Evolutionary conservation across 2,113 vertebrate genomes (phyloP), one percentile per base, ranked within the genome.

Genomic region (Cairina moschata): DNA sequence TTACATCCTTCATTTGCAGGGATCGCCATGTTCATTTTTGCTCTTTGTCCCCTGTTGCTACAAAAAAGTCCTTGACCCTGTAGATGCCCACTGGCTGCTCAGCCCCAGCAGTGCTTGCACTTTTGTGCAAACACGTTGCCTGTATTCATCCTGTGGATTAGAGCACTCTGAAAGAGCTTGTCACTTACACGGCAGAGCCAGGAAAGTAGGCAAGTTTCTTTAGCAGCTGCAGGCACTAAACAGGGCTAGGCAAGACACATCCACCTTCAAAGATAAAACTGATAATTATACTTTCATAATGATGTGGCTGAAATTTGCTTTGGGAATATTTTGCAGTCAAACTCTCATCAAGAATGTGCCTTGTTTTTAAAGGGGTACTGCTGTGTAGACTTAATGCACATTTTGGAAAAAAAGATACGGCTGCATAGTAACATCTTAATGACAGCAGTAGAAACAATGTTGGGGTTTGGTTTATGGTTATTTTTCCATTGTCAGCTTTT

Each of bases 1-100:
- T 63, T 93, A 96, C 86, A 86, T 91, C 84, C 91, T 92, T 89
- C 73, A n/a, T 81, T 88, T 88, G 36, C 62, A n/a, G 86, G 20
- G 95, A 76, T 91, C 91, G 91, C 87, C 40, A 72, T 90, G 46
- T 75, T 72, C 0, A 82, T 90, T 95, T 91, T 90, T 73, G 77
- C 6, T 4, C 83, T 79, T 68, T 89, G 74, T 59, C 83, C 55
- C 63, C 69, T 74, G 52, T 72, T 3, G 6, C 58, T 56, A 1
- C 0, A 2, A 79, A 87, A 87, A 93, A 87, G 75, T 5, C 32
- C 20, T 68, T n/a, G 65, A 40, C 31, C 31, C 13, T 8, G 14
- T 32, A 75, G 74, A 42, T 50, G n/a, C 34, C 42, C 52, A 34
- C 31, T 34, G 62, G 22, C 36, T 81, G 34, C 52, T 77, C 75